Conservation (phyloP, 2,113 vertebrate species). For the Microcebus tavaratra region DNA sequence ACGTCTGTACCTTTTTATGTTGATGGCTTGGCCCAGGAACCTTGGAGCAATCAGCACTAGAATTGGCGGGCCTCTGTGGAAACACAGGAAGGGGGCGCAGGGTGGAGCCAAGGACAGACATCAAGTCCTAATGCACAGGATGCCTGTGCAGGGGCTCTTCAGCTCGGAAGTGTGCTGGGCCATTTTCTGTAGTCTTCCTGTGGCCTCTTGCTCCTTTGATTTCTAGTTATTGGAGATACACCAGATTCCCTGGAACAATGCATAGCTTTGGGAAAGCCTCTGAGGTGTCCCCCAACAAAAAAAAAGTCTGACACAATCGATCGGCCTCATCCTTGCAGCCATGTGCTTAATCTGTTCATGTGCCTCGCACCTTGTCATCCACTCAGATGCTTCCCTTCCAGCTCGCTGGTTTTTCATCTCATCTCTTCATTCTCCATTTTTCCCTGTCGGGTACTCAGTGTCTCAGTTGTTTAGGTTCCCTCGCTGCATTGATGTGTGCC, state of each 20-base stretch:
- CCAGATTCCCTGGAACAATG: background rate
- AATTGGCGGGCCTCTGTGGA: slow-evolving; percentile 69
- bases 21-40: slow-evolving; percentile 52
- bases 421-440: background rate
- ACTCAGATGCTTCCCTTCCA: background rate
- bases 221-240: slow-evolving; percentile 52
- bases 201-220: slow-evolving; percentile 62
- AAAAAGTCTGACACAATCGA: background rate
- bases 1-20: slow-evolving; percentile 7
- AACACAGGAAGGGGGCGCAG: slow-evolving; percentile 76
- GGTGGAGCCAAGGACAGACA: slow-evolving; percentile 65
- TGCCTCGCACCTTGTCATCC: background rate
- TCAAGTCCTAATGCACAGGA: slow-evolving; percentile 68
- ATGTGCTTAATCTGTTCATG: background rate
- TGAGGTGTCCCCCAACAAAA: background rate
- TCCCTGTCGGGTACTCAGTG: background rate
- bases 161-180: background rate
- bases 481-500: background rate
- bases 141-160: slow-evolving; percentile 68
- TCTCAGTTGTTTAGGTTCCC: background rate
- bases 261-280: background rate
- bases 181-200: slow-evolving; percentile 80
- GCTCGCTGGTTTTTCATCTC: background rate
- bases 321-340: fast-evolving
- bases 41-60: background rate